Percentiles rank a stretch among this genome's conserved stretches.
Conservation (phyloP, 2,113 vertebrate genomes). For the Pollimyrus isidori region DNA sequence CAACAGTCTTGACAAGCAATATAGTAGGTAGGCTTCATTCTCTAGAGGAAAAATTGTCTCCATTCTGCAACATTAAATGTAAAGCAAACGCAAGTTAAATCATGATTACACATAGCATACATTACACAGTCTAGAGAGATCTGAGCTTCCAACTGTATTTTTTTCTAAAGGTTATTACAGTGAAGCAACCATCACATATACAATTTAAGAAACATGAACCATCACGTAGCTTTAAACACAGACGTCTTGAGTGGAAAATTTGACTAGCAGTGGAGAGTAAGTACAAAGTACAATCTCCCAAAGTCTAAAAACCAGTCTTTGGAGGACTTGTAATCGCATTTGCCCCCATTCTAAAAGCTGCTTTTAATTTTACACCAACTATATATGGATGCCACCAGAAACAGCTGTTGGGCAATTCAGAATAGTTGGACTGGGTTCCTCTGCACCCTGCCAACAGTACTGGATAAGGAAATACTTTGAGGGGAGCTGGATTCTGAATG, state of each 20-base stretch:
- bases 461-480: conserved; percentile 39
- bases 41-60: background rate
- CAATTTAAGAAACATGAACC: background rate
- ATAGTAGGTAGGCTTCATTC: background rate
- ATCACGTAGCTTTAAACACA: conserved; percentile 22
- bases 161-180: background rate
- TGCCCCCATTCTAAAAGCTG: conserved; percentile 37
- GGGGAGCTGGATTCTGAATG: conserved; percentile 22
- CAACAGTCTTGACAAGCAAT: background rate
- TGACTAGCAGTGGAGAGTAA: conserved; percentile 24
- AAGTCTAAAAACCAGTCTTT: conserved; percentile 36
- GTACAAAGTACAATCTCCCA: conserved; percentile 25
- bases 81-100: conserved; percentile 1
- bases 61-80: background rate
- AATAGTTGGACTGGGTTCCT: conserved; percentile 41
- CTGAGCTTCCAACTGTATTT: background rate
- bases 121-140: background rate
- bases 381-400: conserved; percentile 6
- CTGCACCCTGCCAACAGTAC: conserved; percentile 32
- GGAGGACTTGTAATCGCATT: conserved; percentile 36
- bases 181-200: background rate
- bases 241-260: conserved; percentile 41
- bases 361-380: conserved; percentile 40
- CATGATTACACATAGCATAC: background rate
- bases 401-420: conserved; percentile 49